These are phyloP conservation scores for Corythoichthys intestinalis DNA, from an alignment of 2,113 vertebrate species.

Conservation along the genomic window DNA sequence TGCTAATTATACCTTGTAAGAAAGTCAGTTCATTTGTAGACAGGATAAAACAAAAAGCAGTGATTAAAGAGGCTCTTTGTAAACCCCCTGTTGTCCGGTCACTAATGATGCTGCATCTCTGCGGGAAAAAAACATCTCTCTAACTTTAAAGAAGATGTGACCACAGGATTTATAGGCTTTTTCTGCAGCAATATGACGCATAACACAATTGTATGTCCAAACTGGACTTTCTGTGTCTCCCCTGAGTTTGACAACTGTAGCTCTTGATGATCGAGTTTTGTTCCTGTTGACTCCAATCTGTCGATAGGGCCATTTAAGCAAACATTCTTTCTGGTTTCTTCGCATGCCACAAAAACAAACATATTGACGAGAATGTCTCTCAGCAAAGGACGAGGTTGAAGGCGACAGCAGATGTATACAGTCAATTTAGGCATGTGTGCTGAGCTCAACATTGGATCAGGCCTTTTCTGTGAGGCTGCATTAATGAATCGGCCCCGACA, in stretches of 20 bases:
- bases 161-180: too few species aligned
- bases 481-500: conserved; percentile 37
- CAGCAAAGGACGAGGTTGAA: conserved; percentile 10
- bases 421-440: conserved; percentile 36
- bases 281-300: conserved; percentile 39
- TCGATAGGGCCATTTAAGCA: conserved; percentile 49
- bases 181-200: neutral
- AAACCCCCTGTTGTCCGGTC: too few species aligned
- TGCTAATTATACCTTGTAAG: too few species aligned
- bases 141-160: too few species aligned
- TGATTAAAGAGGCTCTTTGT: too few species aligned
- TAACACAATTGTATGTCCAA: conserved; percentile 42
- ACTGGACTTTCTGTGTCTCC: conserved; percentile 1
- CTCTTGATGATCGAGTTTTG: conserved; percentile 30
- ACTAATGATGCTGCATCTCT: too few species aligned
- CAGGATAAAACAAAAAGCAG: too few species aligned
- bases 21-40: too few species aligned
- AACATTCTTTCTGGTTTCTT: conserved; percentile 26
- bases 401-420: conserved; percentile 25
- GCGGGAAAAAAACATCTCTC: too few species aligned
- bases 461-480: conserved; percentile 40
- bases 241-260: conserved; percentile 14
- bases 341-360: conserved; percentile 40
- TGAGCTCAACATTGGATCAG: conserved; percentile 8
- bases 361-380: conserved; percentile 37